A percentile compares a stretch with the other conserved stretches of the same genome.
Conservation (phyloP, 92 coral and sea anemone species). For the Porites rus region DNA sequence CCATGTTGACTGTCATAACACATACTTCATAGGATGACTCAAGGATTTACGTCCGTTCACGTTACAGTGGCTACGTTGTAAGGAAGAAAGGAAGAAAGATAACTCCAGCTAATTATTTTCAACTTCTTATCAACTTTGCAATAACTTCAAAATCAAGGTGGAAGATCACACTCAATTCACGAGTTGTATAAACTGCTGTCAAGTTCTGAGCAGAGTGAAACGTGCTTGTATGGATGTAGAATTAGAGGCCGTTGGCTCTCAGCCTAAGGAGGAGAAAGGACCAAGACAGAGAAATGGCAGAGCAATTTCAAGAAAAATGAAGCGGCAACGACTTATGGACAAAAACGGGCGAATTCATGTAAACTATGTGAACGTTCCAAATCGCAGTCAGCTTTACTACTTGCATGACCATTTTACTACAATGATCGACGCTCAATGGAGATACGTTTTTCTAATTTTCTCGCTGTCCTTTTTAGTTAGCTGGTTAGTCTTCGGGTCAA, state of each 20-base stretch:
- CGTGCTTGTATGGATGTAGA: conserved; percentile 71
- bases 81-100: conserved; percentile 5
- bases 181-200: conserved; percentile 38
- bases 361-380: conserved; percentile 73
- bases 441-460: conserved; percentile 86
- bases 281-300: conserved; percentile 69
- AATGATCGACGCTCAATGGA: conserved; percentile 93
- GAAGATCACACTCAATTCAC: conserved; percentile 32
- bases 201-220: conserved; percentile 31
- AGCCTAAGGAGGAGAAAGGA: conserved; percentile 66
- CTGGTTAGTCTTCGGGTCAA: conserved; percentile 89
- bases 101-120: neutral
- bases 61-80: neutral
- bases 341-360: conserved; percentile 85
- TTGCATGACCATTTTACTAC: conserved; percentile 95
- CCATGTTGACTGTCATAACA: conserved; percentile 17
- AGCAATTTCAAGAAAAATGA: conserved; percentile 68
- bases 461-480: conserved; percentile 80
- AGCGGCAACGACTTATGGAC: conserved; percentile 80
- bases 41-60: neutral
- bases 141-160: conserved; percentile 34
- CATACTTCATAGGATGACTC: neutral
- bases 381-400: conserved; percentile 80
- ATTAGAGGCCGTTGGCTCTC: conserved; percentile 54
- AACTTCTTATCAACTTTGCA: conserved; percentile 2